phyloP scores from a whole-genome alignment of 2,113 vertebrate genomes.

The Trachemys scripta region DNA sequence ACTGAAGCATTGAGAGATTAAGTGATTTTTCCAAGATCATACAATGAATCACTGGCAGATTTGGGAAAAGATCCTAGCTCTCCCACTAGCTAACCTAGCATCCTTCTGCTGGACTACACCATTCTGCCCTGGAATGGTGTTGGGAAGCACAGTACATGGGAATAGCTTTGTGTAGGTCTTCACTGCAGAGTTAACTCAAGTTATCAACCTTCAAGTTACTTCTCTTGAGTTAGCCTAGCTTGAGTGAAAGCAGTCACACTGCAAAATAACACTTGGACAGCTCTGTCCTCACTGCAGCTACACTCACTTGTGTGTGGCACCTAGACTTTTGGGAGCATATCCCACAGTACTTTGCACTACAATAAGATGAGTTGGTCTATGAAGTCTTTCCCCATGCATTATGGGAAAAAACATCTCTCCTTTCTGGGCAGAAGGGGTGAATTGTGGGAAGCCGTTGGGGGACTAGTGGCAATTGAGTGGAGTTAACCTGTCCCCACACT shows the following conservation, averaged over 20 bases:
- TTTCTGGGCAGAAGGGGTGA: background rate
- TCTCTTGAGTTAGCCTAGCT: background rate
- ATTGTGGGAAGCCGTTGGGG: background rate
- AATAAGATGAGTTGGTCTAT: background rate
- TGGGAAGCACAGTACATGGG: background rate
- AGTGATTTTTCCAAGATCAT: background rate
- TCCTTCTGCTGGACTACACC: background rate
- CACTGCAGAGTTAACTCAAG: background rate
- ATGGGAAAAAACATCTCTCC: background rate
- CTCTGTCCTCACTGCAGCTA: background rate
- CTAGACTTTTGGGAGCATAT: background rate
- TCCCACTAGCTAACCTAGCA: background rate
- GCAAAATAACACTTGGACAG: background rate
- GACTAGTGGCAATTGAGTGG: background rate
- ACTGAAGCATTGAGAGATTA: background rate
- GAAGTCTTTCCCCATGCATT: fast-evolving
- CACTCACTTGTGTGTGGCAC: fast-evolving
- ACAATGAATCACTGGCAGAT: background rate
- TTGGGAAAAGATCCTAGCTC: background rate
- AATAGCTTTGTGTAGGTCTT: background rate
- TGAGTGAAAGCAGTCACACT: background rate
- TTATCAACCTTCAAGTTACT: background rate
- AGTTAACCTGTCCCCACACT: background rate
- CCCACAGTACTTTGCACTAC: background rate
- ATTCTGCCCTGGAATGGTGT: background rate